Conservation (phyloP, 2,888 invertebrate species). For the Stegophylla sp. region DNA sequence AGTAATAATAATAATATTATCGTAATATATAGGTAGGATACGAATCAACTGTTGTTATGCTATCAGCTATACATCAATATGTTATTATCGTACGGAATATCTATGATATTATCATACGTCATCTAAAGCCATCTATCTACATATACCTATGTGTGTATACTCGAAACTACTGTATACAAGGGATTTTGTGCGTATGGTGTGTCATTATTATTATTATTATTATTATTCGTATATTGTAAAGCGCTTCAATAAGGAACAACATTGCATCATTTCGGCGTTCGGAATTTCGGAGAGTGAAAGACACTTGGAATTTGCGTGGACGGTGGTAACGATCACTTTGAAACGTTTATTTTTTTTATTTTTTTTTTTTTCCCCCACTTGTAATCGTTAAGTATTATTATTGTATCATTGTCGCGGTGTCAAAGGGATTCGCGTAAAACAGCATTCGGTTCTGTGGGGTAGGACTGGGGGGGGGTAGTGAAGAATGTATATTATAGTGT, state of each 20-base stretch:
- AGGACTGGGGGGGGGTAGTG: neutral
- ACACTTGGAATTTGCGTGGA: constrained; percentile 49
- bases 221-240: neutral
- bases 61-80: constrained; percentile 35
- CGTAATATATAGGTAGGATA: too few species aligned
- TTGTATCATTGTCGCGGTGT: neutral
- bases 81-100: constrained; percentile 42
- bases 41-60: constrained; percentile 13
- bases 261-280: constrained; percentile 24
- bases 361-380: too few species aligned
- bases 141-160: too few species aligned
- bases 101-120: constrained; percentile 44
- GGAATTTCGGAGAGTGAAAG: constrained; percentile 18
- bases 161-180: constrained; percentile 51
- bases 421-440: constrained; percentile 48
- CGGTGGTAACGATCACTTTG: constrained; percentile 14
- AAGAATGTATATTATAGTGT: neutral
- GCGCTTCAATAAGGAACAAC: constrained; percentile 26
- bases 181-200: neutral
- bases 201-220: neutral
- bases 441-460: neutral
- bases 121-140: constrained; percentile 45
- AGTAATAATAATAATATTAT: too few species aligned
- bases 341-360: constrained; percentile 3
- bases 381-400: too few species aligned